Evolutionary conservation across 2,797 vertebrate species (phyloP), one percentile per base, ranked within the genome.

Genomic region (Erpetoichthys calabaricus): DNA sequence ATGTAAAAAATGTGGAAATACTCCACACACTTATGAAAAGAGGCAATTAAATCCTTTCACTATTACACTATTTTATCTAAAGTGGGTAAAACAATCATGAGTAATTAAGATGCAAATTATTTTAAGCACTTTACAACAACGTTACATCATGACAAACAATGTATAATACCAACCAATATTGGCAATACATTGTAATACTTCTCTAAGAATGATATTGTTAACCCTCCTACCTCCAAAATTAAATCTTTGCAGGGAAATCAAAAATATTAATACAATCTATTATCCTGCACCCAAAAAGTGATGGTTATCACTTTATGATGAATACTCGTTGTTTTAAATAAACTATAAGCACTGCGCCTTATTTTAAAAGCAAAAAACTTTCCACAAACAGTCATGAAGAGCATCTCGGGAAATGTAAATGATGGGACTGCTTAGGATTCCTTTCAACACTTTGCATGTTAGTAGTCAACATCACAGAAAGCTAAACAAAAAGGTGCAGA

Each of bases 1-100:
- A 42, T 58, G 58, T 58, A 65, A 74, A 75, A 75, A 76, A 78
- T 70, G 73, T 77, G 76, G 74, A 73, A 73, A 75, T 62, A 65
- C 68, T 80, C 68, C 74, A 73, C 70, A 67, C 76, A 76, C 81
- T 86, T 68, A 57, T 78, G 70, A 75, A 62, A 66, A 84, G 79
- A 76, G 76, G 68, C 75, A 71, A 71, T 78, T 75, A 75, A 75
- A 71, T 63, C 74, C 63, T 73, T 77, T 75, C 69, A 74, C 71
- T 84, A 78, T 81, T 82, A 76, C 76, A 63, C 72, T 70, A 69
- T 64, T 70, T 73, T 79, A 80, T 81, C 71, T 68, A 63, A 61
- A 65, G 68, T 78, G 76, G 84, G 85, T 85, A 83, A 83, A 85
- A 85, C 78, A 84, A 84, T 85, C 76, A 71, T 62, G 75, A 82